Percentiles rank a stretch among this genome's conserved stretches.
Evolutionary conservation across 2,797 vertebrate species (phyloP).

Genomic region (Chaetophractus vellerosus): DNA sequence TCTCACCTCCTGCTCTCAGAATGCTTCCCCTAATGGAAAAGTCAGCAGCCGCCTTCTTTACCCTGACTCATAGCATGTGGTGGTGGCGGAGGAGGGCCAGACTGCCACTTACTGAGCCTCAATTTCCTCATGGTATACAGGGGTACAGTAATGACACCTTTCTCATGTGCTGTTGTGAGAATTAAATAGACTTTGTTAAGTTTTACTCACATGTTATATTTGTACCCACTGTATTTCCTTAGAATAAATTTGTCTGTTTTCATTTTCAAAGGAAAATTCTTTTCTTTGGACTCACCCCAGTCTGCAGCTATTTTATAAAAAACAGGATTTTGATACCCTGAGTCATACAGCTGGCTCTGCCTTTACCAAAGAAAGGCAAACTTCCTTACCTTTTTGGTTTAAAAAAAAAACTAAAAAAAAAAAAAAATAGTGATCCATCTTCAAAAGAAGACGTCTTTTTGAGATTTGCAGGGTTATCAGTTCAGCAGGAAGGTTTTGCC

Average conservation of each 20-base stretch:
- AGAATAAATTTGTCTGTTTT: neutral
- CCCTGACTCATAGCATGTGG: neutral
- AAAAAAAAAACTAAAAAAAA: neutral
- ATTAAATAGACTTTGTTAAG: neutral
- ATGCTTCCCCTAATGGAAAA: neutral
- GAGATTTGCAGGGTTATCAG: neutral
- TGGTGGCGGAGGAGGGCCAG: neutral
- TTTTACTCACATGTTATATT: neutral
- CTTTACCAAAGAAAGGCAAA: constrained; percentile 18
- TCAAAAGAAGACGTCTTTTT: neutral
- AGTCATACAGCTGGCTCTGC: neutral
- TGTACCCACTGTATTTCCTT: neutral
- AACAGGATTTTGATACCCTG: neutral
- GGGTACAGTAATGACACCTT: neutral
- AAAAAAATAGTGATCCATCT: neutral
- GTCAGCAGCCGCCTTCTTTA: neutral
- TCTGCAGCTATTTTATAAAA: neutral
- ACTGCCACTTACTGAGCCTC: neutral
- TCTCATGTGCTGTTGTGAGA: neutral
- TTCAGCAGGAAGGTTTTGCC: neutral
- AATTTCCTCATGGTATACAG: neutral
- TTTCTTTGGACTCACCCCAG: neutral
- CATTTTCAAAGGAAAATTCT: neutral
- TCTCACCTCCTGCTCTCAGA: neutral
- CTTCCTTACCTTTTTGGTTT: constrained; percentile 6